Conservation (phyloP, 2,113 vertebrate species). For the Eudorcas thomsonii region DNA sequence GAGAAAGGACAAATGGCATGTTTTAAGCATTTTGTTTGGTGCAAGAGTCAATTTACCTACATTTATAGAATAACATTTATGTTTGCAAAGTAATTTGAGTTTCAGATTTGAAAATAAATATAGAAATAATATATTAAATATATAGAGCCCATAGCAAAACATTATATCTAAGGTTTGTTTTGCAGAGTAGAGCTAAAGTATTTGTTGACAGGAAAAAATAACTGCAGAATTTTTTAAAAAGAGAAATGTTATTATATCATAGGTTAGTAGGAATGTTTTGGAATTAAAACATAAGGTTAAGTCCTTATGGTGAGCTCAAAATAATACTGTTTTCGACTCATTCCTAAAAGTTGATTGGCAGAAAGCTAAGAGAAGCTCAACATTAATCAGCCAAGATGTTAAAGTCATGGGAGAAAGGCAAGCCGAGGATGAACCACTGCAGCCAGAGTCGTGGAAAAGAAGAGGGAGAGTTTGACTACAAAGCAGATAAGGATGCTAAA, state of each 20-base stretch:
- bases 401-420: background rate
- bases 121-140: background rate
- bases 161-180: background rate
- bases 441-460: background rate
- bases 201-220: background rate
- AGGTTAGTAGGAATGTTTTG: background rate
- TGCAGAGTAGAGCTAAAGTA: background rate
- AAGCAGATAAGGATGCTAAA: background rate
- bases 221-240: background rate
- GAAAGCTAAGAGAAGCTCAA: constrained; percentile 9
- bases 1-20: background rate
- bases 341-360: background rate
- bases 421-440: background rate
- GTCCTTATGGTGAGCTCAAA: background rate
- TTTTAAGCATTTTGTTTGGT: background rate
- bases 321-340: background rate
- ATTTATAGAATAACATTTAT: background rate
- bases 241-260: background rate
- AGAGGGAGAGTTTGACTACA: background rate
- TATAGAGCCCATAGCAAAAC: background rate
- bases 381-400: background rate
- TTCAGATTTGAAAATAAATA: background rate
- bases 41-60: background rate
- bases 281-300: background rate
- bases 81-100: background rate